A percentile compares a stretch with the other conserved stretches of the same genome.
These are phyloP conservation scores for Ferdinandea cuprea DNA, from an alignment of 2,888 invertebrate species.

Conservation along the genomic window DNA sequence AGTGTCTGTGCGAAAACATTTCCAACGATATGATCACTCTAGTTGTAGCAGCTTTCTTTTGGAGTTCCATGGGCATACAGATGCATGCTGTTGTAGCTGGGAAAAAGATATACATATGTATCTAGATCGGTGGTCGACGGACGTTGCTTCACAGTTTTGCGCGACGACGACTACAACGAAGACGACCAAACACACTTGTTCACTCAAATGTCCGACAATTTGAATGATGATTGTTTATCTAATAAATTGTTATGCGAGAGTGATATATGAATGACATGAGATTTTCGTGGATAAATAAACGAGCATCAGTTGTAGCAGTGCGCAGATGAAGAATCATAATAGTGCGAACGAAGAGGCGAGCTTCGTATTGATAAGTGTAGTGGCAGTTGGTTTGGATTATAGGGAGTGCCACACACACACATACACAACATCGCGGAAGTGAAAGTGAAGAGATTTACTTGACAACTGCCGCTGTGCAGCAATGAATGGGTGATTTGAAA, in stretches of 20 bases:
- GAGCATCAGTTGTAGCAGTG: conserved; percentile 22
- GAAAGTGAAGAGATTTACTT: conserved; percentile 28
- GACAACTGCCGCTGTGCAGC: not conserved
- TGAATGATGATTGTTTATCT: conserved; percentile 76
- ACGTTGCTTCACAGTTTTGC: conserved; percentile 26
- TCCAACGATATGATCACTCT: conserved; percentile 57
- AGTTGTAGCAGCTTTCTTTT: not conserved
- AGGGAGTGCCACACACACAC: conserved; percentile 43
- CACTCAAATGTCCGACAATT: conserved; percentile 73
- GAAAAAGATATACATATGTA: conserved; percentile 47
- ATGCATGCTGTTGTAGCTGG: not conserved
- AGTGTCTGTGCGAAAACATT: conserved; percentile 63
- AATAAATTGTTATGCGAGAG: conserved; percentile 77
- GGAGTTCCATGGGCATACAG: conserved; percentile 29
- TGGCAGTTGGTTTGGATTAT: conserved; percentile 42
- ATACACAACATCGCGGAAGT: conserved; percentile 32
- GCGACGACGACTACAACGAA: too few species aligned
- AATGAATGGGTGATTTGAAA: too few species aligned
- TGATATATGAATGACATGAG: conserved; percentile 78
- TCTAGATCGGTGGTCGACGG: conserved; percentile 20
- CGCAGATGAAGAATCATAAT: too few species aligned
- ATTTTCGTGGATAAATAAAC: conserved; percentile 77
- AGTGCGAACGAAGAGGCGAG: conserved; percentile 46
- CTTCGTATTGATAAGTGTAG: conserved; percentile 50
- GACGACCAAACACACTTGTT: conserved; percentile 67